Evolutionary conservation across 2,113 vertebrate genomes (phyloP).

Genomic region (Salvator merianae): DNA sequence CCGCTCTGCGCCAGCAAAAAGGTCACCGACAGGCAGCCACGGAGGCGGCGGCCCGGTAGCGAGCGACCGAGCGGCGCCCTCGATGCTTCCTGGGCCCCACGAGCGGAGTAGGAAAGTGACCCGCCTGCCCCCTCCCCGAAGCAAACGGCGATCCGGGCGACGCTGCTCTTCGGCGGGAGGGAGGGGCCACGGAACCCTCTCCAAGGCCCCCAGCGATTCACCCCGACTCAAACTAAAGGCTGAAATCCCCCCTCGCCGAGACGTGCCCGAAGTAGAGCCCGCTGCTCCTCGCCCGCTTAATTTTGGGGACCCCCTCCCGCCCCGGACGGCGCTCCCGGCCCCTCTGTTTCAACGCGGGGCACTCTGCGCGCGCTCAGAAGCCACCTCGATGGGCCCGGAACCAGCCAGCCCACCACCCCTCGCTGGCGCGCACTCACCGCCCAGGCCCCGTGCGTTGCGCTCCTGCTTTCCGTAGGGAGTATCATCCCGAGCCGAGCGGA

Average conservation of each 20-base stretch:
- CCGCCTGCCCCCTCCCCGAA: no score
- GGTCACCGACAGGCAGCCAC: neutral
- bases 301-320: no score
- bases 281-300: neutral
- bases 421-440: conserved; percentile 6
- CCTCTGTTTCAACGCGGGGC: neutral
- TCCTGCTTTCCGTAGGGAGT: conserved; percentile 13
- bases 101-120: no score
- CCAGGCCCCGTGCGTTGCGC: conserved; percentile 6
- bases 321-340: neutral
- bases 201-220: no score
- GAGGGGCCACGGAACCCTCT: no score
- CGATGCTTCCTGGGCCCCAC: no score
- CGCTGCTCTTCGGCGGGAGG: neutral
- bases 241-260: no score
- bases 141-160: no score
- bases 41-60: no score
- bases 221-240: no score
- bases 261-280: neutral
- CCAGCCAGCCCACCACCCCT: no score
- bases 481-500: conserved; percentile 16
- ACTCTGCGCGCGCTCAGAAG: neutral
- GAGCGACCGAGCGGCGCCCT: no score
- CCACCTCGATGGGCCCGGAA: neutral
- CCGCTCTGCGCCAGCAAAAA: neutral